Evolutionary conservation across 1,140 invertebrate species (phyloP), one percentile per base, ranked within the genome.

Genomic region (Drosophila sechellia): DNA sequence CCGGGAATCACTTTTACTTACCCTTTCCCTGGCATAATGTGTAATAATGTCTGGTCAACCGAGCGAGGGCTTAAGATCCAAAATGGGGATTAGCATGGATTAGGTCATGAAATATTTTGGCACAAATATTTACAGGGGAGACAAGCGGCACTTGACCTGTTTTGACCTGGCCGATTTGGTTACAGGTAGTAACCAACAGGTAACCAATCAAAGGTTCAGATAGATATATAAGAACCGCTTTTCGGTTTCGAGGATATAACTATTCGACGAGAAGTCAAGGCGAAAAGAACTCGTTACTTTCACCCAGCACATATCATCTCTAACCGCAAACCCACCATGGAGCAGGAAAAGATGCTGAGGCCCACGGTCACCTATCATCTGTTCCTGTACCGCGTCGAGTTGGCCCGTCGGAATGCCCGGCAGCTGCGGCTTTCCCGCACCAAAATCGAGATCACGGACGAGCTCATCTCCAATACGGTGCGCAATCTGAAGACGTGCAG

Each of bases 51-150:
- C 27, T 79, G 66, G 76, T 75, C 69, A 81, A 74, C 81, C 74
- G 59, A 68, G 46, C 10, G 49, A 78, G 56, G 66, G 81, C 52
- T 76, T 78, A 64, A 66, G 57, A 78, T 56, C 70, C 66, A 61
- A 76, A 80, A 50, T 77, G 77, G 65, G 63, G 60, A 86, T 89
- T 90, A 84, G 65, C 6, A 50, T 34, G 80, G 84, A 90, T 90
- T 89, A 90, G 81, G 77, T 46, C 20, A 54, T 78, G 79, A 90
- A 84, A 89, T 89, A 87, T 87, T 87, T 87, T 89, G 64, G 71
- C 84, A 87, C 85, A 87, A 87, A 87, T 84, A 87, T 84, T 84
- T 76, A 87, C 85, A 61, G 42, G 52, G 43, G 22, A 52, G 35
- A 22, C 46, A 17, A n/a, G 37, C 22, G 6, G 35, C 27, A 40